Conservation (phyloP, 2,113 vertebrate species). For the Pandion haliaetus region DNA sequence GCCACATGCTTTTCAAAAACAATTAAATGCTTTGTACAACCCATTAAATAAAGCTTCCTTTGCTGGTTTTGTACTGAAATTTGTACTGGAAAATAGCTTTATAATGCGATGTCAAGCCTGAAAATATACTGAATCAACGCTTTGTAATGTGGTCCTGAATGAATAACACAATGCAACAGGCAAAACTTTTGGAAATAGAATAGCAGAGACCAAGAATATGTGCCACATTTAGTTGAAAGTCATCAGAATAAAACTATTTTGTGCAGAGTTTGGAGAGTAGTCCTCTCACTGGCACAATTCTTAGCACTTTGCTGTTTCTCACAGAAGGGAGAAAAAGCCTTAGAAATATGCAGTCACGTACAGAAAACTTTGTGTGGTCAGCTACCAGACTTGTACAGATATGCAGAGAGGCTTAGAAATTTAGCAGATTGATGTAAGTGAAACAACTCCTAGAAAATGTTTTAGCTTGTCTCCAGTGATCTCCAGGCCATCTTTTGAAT, state of each 20-base stretch:
- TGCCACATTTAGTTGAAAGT: neutral
- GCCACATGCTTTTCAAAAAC: slow-evolving; percentile 20
- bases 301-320: neutral
- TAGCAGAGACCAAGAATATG: neutral
- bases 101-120: neutral
- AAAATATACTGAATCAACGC: slow-evolving; percentile 34
- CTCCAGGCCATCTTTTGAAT: neutral
- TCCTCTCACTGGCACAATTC: neutral
- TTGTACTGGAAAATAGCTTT: slow-evolving; percentile 2
- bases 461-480: neutral
- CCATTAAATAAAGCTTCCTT: neutral
- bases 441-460: neutral
- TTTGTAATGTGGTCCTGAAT: slow-evolving; percentile 23
- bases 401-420: neutral
- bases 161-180: neutral
- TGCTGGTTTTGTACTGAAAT: neutral
- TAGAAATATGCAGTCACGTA: neutral
- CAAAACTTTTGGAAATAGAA: neutral
- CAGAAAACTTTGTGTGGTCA: neutral
- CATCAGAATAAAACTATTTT: slow-evolving; percentile 1
- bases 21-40: neutral
- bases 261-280: neutral
- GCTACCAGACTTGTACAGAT: neutral
- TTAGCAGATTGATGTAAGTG: neutral
- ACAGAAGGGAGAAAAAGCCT: neutral